These are phyloP conservation scores for Sarcophaga carnaria DNA, from an alignment of 2,888 invertebrate genomes.

Conservation along the genomic window DNA sequence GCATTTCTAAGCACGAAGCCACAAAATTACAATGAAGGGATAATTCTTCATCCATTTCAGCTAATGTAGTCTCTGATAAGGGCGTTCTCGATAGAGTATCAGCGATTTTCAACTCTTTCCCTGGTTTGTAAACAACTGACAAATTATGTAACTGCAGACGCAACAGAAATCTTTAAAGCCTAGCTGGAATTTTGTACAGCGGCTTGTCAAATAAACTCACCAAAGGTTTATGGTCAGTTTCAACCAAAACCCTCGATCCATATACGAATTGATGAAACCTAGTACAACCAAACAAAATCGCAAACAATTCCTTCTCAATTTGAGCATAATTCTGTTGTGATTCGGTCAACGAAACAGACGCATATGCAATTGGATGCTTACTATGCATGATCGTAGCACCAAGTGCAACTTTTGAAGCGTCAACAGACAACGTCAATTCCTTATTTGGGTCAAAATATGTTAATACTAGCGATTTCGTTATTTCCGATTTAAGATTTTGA, in stretches of 20 bases:
- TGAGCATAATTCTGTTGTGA: conserved; percentile 52
- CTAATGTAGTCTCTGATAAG: too few relatives aligned
- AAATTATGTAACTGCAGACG: conserved; percentile 4
- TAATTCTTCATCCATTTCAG: too few relatives aligned
- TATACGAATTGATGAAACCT: conserved; percentile 65
- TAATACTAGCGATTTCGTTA: conserved; percentile 52
- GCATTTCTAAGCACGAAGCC: conserved; percentile 35
- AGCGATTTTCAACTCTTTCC: neutral
- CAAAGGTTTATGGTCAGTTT: conserved; percentile 44
- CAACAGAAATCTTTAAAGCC: conserved; percentile 29
- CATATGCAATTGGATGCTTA: conserved; percentile 56
- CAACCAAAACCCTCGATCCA: conserved; percentile 57
- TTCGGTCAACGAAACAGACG: conserved; percentile 21
- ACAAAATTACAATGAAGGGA: conserved; percentile 12
- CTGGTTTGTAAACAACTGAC: neutral
- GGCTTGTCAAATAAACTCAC: conserved; percentile 21
- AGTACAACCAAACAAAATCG: conserved; percentile 67
- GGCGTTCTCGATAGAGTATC: too few relatives aligned
- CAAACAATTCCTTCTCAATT: conserved; percentile 69
- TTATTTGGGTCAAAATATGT: conserved; percentile 58
- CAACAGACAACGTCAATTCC: conserved; percentile 8
- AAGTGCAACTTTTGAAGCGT: conserved; percentile 38
- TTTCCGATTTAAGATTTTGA: conserved; percentile 39
- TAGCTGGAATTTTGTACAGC: conserved; percentile 26
- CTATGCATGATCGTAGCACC: conserved; percentile 52